Conservation (phyloP, 2,113 vertebrate species). For the Myiozetetes cayanensis region DNA sequence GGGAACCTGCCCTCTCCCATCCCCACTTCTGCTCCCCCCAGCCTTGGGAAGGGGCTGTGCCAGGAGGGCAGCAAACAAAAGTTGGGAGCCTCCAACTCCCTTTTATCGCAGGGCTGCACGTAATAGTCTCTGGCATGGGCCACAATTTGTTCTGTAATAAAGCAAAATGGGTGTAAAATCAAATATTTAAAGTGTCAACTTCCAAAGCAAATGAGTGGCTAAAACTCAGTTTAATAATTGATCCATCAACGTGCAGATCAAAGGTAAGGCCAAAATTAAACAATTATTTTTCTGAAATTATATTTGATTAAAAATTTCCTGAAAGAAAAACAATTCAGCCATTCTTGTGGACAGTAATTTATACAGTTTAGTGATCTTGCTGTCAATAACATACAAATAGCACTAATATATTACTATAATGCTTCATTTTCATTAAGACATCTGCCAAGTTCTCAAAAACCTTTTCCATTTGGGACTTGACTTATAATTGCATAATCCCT, state of each 20-base stretch:
- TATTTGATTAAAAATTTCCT: constrained; percentile 77
- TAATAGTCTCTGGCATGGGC: constrained; percentile 8
- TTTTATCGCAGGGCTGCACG: neutral
- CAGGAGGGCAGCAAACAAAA: neutral
- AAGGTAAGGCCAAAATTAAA: constrained; percentile 67
- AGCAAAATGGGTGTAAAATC: constrained; percentile 51
- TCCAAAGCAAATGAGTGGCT: constrained; percentile 42
- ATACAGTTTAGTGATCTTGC: constrained; percentile 79
- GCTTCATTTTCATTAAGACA: constrained; percentile 88
- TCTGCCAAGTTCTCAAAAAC: constrained; percentile 82
- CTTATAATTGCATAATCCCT: constrained; percentile 82
- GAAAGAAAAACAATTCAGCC: constrained; percentile 78
- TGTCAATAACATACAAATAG: constrained; percentile 83
- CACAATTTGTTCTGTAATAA: constrained; percentile 51
- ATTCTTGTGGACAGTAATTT: constrained; percentile 78
- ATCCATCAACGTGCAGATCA: constrained; percentile 65
- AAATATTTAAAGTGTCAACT: constrained; percentile 71
- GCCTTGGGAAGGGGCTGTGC: neutral
- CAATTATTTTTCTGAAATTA: constrained; percentile 76
- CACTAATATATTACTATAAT: constrained; percentile 84
- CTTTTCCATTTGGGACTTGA: constrained; percentile 79
- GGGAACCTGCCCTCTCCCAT: neutral
- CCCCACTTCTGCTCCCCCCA: neutral
- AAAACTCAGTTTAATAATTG: constrained; percentile 59
- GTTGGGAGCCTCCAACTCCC: neutral